Evolutionary conservation across 92 coral and sea anemone genomes (phyloP), one percentile per base, ranked within the genome.

Genomic region (Bergia puertoricense): DNA sequence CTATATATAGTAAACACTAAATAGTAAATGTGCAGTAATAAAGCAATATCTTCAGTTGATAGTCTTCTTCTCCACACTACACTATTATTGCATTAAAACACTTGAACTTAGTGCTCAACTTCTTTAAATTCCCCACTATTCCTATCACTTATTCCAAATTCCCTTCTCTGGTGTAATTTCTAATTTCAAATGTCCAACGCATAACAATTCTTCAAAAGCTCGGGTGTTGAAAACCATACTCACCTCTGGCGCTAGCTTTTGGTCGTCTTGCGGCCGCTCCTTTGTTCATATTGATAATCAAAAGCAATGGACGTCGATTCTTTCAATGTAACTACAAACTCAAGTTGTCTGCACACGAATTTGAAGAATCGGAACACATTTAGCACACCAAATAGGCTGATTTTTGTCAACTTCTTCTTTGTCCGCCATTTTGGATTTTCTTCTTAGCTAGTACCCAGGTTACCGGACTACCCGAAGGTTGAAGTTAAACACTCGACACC

Each of bases 241-340:
- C 42, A 72, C 76, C 76, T 72, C 72, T 54, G 56, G 73, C 85
- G 68, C 85, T 80, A 6, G 85, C 62, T 56, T 80, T 80, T 56
- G 85, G 85, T 57, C 85, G 69, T 54, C 85, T 80, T 23, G 85
- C 71, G 2, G 85, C 85, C 6, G 85, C 48, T 57, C 85, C 85
- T 80, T 80, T 80, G 41, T 80, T 80, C 85, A 80, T 80, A 2
- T 56, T 57, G 1, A 13, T 22, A 56, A 38, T 0, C 14, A 38
- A 37, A 38, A 9, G 20, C 22, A 5, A 13, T 43, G 23, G 30
- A 18, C 48, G 10, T 30, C 46, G 46, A 43, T 66, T 22, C 22
- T 62, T 2, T 18, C 6, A 16, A 62, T 18, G 23, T 15, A 62
- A 18, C 68, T 62, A 62, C 68, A 62, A 15, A 62, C 23, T 3